These are phyloP conservation scores for Copsychus sechellarum DNA, from an alignment of 2,113 vertebrate genomes.

Conservation along the genomic window DNA sequence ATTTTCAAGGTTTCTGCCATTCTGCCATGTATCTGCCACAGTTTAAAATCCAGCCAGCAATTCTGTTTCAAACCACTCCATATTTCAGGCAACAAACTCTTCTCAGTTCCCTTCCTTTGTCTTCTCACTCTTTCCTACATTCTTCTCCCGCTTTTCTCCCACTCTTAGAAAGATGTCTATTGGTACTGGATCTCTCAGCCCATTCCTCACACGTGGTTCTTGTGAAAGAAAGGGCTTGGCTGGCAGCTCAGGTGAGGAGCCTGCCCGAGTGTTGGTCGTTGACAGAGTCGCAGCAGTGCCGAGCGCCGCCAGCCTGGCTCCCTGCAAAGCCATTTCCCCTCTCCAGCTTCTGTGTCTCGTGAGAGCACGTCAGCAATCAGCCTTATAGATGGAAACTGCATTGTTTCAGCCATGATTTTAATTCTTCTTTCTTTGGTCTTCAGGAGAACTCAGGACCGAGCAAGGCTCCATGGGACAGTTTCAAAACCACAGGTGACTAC, in stretches of 20 bases:
- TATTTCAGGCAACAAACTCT: not conserved
- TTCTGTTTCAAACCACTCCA: not conserved
- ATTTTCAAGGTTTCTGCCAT: not conserved
- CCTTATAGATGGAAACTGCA: not conserved
- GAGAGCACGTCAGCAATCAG: not conserved
- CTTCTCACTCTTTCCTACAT: not conserved
- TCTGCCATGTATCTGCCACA: not conserved
- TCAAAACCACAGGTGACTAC: slow-evolving; percentile 96
- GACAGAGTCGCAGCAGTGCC: not conserved
- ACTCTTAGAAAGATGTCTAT: not conserved
- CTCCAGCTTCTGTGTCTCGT: slow-evolving; percentile 7
- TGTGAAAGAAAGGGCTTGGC: not conserved
- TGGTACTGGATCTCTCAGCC: slow-evolving; percentile 12
- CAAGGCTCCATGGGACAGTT: slow-evolving; percentile 98
- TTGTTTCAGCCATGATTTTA: not conserved
- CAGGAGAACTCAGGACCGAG: slow-evolving; percentile 93
- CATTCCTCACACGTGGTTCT: not conserved
- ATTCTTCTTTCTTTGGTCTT: slow-evolving; percentile 56
- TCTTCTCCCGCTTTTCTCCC: not conserved
- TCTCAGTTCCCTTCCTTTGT: not conserved
- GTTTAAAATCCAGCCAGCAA: not conserved
- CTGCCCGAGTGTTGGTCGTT: not conserved
- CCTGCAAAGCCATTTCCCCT: slow-evolving; percentile 7
- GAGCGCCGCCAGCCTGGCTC: not conserved
- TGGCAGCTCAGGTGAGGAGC: slow-evolving; percentile 48